These are phyloP conservation scores for Tribolium castaneum DNA, from an alignment of 1,140 invertebrate species.

Conservation along the genomic window DNA sequence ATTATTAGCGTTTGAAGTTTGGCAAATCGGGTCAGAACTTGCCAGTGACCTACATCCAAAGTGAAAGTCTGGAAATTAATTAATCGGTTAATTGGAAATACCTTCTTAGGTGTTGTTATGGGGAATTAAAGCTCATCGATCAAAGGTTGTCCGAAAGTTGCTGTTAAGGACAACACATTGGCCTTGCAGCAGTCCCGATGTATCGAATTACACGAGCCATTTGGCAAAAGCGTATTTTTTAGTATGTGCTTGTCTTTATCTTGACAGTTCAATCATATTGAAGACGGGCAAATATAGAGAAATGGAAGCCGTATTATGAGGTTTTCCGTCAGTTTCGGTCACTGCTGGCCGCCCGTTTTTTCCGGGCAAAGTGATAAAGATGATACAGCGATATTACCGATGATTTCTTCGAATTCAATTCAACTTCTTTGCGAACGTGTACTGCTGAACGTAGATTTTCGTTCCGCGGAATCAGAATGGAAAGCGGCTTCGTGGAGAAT, in stretches of 20 bases:
- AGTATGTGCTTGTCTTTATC: conserved; percentile 29
- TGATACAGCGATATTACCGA: not conserved
- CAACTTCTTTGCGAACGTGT: not conserved
- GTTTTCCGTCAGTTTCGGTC: conserved; percentile 10
- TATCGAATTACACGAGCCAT: conserved; percentile 34
- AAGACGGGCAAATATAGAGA: conserved; percentile 35
- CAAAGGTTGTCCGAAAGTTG: not conserved
- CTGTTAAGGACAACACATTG: conserved; percentile 5
- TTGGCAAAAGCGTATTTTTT: conserved; percentile 32
- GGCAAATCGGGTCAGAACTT: not conserved
- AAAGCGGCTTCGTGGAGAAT: conserved; percentile 5
- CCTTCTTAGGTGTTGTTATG: conserved; percentile 15
- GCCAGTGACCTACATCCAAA: not conserved
- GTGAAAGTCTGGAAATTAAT: not conserved
- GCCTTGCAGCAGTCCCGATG: conserved; percentile 5
- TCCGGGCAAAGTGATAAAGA: conserved; percentile 16
- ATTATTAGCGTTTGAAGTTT: not conserved
- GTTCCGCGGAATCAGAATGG: not conserved
- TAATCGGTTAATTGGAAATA: conserved; percentile 15
- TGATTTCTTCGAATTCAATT: conserved; percentile 4
- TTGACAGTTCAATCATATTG: conserved; percentile 35
- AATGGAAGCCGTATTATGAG: conserved; percentile 24
- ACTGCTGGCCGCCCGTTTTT: not conserved
- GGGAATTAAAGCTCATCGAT: not conserved
- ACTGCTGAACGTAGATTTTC: not conserved